phyloP scores from a whole-genome alignment of 2,797 vertebrate genomes.

The Chrysocyon brachyurus region DNA sequence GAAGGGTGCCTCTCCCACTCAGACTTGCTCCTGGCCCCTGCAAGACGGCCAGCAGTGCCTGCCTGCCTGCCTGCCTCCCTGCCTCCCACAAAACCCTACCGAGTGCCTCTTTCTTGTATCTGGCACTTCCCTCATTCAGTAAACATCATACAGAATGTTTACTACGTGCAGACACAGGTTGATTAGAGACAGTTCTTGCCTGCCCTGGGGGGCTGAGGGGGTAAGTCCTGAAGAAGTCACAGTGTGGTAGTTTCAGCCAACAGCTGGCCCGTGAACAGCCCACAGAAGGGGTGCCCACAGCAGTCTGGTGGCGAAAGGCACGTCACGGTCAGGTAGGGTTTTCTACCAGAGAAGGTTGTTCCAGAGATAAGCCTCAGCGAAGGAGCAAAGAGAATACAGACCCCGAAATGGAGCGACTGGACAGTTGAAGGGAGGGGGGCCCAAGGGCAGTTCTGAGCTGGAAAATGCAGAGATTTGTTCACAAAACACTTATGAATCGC shows the following conservation, averaged over 20 bases:
- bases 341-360: not conserved
- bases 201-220: not conserved
- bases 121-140: not conserved
- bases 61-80: not conserved
- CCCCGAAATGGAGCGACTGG: too few species aligned
- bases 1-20: not conserved
- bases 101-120: not conserved
- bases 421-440: fast-evolving
- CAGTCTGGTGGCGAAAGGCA: not conserved
- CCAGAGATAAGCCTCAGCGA: not conserved
- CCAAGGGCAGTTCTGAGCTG: not conserved
- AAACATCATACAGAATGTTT: not conserved
- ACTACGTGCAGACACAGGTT: not conserved
- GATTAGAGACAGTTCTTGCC: not conserved
- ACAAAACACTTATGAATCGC: fast-evolving
- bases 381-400: not conserved
- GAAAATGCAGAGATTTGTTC: not conserved
- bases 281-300: fast-evolving
- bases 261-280: not conserved
- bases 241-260: not conserved
- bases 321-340: not conserved
- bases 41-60: not conserved
- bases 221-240: not conserved
- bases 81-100: not conserved
- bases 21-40: not conserved